phyloP scores from a whole-genome alignment of 2,888 invertebrate genomes.

The Craniophora ligustri region DNA sequence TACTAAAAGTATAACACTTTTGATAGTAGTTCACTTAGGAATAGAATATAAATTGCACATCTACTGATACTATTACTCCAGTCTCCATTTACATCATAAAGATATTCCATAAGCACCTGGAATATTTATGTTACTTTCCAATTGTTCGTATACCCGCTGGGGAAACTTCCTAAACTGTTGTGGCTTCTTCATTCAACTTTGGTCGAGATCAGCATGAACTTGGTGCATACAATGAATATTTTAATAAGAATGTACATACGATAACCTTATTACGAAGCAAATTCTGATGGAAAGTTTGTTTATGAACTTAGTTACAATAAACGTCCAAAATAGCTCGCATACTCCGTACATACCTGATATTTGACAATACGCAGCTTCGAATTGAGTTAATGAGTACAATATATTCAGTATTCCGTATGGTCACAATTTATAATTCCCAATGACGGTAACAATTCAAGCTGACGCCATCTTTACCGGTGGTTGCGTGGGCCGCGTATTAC shows the following conservation, averaged over 20 bases:
- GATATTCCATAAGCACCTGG: constrained; percentile 12
- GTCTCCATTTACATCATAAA: not conserved
- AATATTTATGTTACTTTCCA: constrained; percentile 29
- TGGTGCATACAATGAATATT: constrained; percentile 48
- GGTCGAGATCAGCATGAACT: constrained; percentile 49
- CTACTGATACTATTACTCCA: too few relatives aligned
- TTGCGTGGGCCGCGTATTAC: constrained; percentile 20
- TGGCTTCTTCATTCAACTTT: constrained; percentile 45
- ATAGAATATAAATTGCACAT: too few relatives aligned
- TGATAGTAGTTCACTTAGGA: too few relatives aligned
- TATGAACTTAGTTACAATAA: constrained; percentile 4
- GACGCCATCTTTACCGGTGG: constrained; percentile 23
- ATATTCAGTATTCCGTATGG: not conserved
- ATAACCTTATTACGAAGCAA: constrained; percentile 31
- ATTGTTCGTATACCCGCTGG: constrained; percentile 27
- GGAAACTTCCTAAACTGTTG: constrained; percentile 51
- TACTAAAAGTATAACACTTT: too few relatives aligned
- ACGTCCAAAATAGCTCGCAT: too few relatives aligned
- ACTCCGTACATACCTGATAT: too few relatives aligned
- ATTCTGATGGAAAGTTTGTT: constrained; percentile 20
- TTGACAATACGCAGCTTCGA: constrained; percentile 7
- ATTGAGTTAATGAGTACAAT: constrained; percentile 20
- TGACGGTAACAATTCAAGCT: constrained; percentile 16
- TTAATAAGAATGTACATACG: constrained; percentile 37
- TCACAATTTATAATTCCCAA: constrained; percentile 26